Evolutionary conservation across 2,888 invertebrate genomes (phyloP).

Genomic region (Caenorhabditis sp.): DNA sequence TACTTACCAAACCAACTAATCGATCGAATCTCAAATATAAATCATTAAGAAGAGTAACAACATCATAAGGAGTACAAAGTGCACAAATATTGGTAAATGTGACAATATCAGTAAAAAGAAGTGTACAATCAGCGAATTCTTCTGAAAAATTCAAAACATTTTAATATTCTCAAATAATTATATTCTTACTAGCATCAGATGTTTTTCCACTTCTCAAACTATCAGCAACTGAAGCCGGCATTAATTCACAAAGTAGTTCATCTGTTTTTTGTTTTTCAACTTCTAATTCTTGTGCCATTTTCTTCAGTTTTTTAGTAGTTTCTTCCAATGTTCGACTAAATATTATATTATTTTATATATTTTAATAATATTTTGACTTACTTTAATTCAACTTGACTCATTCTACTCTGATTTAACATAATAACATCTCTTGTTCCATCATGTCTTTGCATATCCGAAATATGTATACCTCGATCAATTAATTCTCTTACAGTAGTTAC

Average conservation of each 20-base stretch:
- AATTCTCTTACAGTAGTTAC: conserved; percentile 65
- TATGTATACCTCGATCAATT: conserved; percentile 63
- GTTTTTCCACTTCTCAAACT: conserved; percentile 70
- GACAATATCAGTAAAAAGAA: conserved; percentile 72
- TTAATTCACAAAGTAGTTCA: conserved; percentile 71
- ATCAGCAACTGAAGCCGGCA: conserved; percentile 72
- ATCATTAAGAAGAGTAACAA: conserved; percentile 72
- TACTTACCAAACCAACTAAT: conserved; percentile 69
- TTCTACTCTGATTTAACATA: conserved; percentile 70
- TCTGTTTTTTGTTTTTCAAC: conserved; percentile 69
- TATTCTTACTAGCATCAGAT: conserved; percentile 70
- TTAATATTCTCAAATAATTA: background rate
- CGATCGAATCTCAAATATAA: conserved; percentile 71
- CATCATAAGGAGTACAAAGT: conserved; percentile 71
- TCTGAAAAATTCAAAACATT: no score
- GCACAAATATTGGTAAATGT: conserved; percentile 71
- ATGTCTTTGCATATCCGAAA: conserved; percentile 69
- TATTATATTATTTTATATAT: no score
- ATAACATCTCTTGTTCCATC: conserved; percentile 70
- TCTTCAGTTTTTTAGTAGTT: conserved; percentile 72
- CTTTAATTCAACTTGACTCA: conserved; percentile 70
- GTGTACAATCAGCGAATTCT: conserved; percentile 70
- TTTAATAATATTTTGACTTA: no score
- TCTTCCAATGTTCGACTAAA: conserved; percentile 73
- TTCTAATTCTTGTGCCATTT: conserved; percentile 68